Conservation (phyloP, 1,140 invertebrate species). For the Conus ventricosus region DNA sequence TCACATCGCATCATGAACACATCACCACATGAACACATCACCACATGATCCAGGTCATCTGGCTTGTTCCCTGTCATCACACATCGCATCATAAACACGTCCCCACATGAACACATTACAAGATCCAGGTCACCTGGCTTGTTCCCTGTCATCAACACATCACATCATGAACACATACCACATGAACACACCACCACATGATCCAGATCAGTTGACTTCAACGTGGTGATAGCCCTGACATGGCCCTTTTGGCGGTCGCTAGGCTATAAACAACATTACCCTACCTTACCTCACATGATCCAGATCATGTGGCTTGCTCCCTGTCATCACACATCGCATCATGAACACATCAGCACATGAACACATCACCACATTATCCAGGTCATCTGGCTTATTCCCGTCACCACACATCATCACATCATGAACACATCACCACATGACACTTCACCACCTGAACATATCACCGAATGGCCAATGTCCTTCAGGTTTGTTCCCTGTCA, state of each 20-base stretch:
- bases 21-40: constrained; percentile 78
- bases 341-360: constrained; percentile 83
- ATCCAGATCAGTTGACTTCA: too few species aligned
- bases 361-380: constrained; percentile 90
- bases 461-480: constrained; percentile 91
- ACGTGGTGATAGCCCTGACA: too few species aligned
- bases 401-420: constrained; percentile 85
- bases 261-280: too few species aligned
- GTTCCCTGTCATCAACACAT: constrained; percentile 56
- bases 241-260: too few species aligned
- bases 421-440: constrained; percentile 85
- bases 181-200: constrained; percentile 94
- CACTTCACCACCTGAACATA: constrained; percentile 81
- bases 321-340: too few species aligned
- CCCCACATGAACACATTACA: constrained; percentile 89
- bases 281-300: too few species aligned
- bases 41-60: constrained; percentile 90
- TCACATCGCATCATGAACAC: background rate
- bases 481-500: constrained; percentile 72
- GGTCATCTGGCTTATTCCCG: constrained; percentile 85
- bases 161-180: constrained; percentile 81
- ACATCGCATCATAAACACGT: constrained; percentile 76
- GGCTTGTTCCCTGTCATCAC: constrained; percentile 67
- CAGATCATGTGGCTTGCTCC: too few species aligned
- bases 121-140: constrained; percentile 83